Evolutionary conservation across 1,140 invertebrate species (phyloP), one percentile per base, ranked within the genome.

Genomic region (Cyclargus thomasi): DNA sequence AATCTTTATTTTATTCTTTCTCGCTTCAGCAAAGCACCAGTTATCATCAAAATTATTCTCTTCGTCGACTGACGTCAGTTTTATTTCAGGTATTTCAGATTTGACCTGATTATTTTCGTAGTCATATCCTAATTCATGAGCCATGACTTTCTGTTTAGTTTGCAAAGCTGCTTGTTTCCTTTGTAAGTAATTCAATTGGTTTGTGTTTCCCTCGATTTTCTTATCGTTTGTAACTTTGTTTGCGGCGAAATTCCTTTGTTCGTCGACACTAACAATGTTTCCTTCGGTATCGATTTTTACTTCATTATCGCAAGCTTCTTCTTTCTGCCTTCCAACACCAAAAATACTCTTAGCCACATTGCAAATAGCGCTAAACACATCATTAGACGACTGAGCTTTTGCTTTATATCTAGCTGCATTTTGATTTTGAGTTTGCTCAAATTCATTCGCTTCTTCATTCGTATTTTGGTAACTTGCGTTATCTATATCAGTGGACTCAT

Each of bases 91-190:
- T 1, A 53, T 14, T 23, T 64, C 29, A 67, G 73, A 64, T 62
- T 77, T 81, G 3, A 80, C 55, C 68, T 74, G 68, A 80, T 89
- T 89, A 67, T 89, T 86, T 23, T 90, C 81, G 29, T 67, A 75
- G 63, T 87, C 86, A 2, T 79, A 76, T 20, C 81, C 82, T 66
- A 87, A 90, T 73, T 90, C 88, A 63, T 90, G 84, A 0, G 79
- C 29, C 82, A 91, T 82, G 0, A 90, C 85, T 69, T 88, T 91
- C 47, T 83, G 75, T 74, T 87, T 90, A 69, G 91, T 91, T 47
- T 78, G 73, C 0, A 85, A 55, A 5, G 89, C 89, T 70, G 89
- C 84, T 63, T 83, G 74, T 67, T 77, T 79, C 20, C 65, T 76
- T 71, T 80, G 79, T 8, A 82, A 66, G 67, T 80, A 88, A 69